Base-by-base conservation (phyloP, 2,797 vertebrate species). In the Graptemys geographica region DNA sequence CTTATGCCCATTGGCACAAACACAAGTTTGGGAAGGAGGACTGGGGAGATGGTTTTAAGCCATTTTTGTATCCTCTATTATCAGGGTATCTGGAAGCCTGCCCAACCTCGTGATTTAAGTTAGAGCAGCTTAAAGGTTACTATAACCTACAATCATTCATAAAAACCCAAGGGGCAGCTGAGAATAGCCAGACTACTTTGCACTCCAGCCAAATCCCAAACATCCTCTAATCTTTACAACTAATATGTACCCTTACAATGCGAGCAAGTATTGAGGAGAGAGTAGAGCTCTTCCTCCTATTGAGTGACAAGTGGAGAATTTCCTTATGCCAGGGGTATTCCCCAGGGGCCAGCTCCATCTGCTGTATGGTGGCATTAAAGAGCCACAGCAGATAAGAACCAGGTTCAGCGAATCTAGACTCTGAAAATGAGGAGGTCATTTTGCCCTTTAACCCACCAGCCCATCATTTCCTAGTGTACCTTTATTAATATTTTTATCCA, bases 171-270 rank as follows among this genome's bases (percentile, higher is more conserved):
- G n/a, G n/a, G n/a, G 2, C 28, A 92, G 18, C 49, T 79, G 11
- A 59, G 79, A 15, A 3, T 47, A 28, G 33, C 37, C 52, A 11
- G 8, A 3, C 0, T 21, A 6, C 41, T 86, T 88, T 21, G 49
- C 89, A 3, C 56, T 90, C 10, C 33, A 76, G 28, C 16, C 44
- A 8, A n/a, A 85, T 52, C n/a, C 6, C 37, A 62, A 57, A 13
- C 33, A 82, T 72, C 11, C n/a, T 31, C 83, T 11, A 59, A 44
- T 28, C 37, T 47, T 76, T 76, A 18, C 37, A 28, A 5, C 15
- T 1, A 52, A 0, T 83, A 72, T n/a, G 23, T 12, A 6, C 3
- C 1, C 0, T 0, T 0, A 2, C 10, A 44, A 12, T 0, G 0
- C 1, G 10, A 44, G 13, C 23, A 47, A 41, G 11, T 41, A 76